Percentiles rank a stretch among this genome's conserved stretches.
phyloP scores from a whole-genome alignment of 2,888 invertebrate species.

The Athripsodes cinereus region DNA sequence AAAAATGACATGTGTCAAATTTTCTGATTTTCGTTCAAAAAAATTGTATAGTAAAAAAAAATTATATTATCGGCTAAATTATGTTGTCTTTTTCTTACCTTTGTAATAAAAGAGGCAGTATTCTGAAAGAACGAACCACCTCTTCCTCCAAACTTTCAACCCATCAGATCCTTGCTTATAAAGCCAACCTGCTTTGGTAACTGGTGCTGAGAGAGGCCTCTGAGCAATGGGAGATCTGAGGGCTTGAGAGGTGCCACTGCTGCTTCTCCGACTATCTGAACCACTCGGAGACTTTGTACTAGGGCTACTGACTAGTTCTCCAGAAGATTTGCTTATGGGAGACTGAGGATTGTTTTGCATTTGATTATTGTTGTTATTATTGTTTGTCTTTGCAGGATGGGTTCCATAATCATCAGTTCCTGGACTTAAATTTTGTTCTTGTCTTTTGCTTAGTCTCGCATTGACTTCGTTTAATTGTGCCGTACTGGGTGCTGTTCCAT shows the following conservation, averaged over 20 bases:
- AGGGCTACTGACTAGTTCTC: constrained; percentile 43
- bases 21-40: background rate
- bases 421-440: constrained; percentile 14
- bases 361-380: background rate
- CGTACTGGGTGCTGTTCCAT: constrained; percentile 31
- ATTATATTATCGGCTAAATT: background rate
- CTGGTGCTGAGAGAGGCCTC: constrained; percentile 76
- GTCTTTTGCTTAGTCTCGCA: constrained; percentile 31
- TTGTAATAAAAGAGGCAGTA: constrained; percentile 94
- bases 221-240: constrained; percentile 78
- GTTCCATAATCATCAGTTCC: constrained; percentile 19
- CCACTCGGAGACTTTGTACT: constrained; percentile 43
- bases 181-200: constrained; percentile 82
- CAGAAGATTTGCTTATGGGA: constrained; percentile 30
- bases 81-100: too few species aligned
- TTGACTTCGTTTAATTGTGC: constrained; percentile 24
- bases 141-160: constrained; percentile 87
- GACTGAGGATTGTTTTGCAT: constrained; percentile 8
- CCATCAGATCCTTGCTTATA: constrained; percentile 92
- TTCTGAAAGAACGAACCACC: constrained; percentile 92
- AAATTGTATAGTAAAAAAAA: background rate
- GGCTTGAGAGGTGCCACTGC: constrained; percentile 54
- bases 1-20: background rate
- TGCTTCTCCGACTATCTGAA: constrained; percentile 46
- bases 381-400: constrained; percentile 11